Base-by-base conservation (phyloP, 1,140 invertebrate genomes). In the Chrysopa pallens region DNA sequence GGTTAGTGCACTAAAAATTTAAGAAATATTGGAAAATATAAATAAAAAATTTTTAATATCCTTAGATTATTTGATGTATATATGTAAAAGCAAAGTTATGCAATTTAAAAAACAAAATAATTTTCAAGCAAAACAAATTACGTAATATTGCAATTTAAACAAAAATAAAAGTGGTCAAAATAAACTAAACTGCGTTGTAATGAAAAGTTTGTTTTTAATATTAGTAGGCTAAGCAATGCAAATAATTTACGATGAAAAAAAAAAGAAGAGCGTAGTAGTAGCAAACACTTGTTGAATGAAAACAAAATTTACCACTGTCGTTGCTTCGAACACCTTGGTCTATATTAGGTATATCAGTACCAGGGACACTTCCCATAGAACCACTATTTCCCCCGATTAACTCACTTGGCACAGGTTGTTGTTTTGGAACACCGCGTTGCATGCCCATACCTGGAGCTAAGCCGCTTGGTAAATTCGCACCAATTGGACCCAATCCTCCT, bases 361-460 rank as follows among this genome's bases (percentile, higher is more conserved):
- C n/a, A 40, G 55, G 54, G 50, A 60, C 47, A 35, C 63, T 63
- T 52, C 60, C 60, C 15, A 58, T 55, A 31, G 59, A 57, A 54
- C 68, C 68, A 23, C 17, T 23, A 33, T 33, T 33, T 12, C 31
- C 31, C 8, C 31, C 57, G 67, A 68, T 66, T 69, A 79, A 81
- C 79, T 83, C 76, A 82, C 79, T 83, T 68, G 75, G 71, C n/a
- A 12, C 67, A 77, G 75, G 67, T 72, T 80, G 57, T 69, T 69
- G 55, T 70, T 64, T 39, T 62, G 54, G 50, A 61, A 64, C 41
- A 64, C 60, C 58, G 50, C 66, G 63, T 11, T 60, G 59, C 58
- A 73, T 65, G 41, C 66, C 64, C 46, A 72, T 67, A 47, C 70
- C 67, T 15, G 73, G 70, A 28, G 75, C 74, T 56, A 79, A 71